These are phyloP conservation scores for Tenthredo notha DNA, from an alignment of 2,888 invertebrate species.

Conservation along the genomic window DNA sequence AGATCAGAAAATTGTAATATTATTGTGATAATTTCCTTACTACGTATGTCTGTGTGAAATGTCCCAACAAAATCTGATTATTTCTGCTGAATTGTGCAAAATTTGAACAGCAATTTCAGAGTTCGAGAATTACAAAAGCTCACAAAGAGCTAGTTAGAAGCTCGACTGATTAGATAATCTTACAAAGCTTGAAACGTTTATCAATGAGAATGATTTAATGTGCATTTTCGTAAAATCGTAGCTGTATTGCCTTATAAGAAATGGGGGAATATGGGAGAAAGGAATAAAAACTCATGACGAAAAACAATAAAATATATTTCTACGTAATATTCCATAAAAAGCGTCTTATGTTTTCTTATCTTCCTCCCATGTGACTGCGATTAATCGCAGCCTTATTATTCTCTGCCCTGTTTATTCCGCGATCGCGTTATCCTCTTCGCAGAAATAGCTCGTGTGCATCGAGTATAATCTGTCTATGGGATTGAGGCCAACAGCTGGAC, in stretches of 20 bases:
- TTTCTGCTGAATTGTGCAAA: neutral
- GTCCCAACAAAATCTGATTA: too few species aligned
- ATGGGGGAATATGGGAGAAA: neutral
- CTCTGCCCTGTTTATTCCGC: neutral
- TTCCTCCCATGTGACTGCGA: neutral
- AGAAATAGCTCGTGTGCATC: conserved; percentile 99
- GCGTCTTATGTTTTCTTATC: conserved; percentile 34
- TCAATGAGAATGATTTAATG: neutral
- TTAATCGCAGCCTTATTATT: neutral
- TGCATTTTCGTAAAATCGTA: neutral
- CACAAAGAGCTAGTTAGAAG: neutral
- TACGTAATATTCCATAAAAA: conserved; percentile 48
- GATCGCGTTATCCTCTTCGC: conserved; percentile 82
- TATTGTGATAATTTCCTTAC: too few species aligned
- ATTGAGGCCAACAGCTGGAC: conserved; percentile 81
- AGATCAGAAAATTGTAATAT: neutral
- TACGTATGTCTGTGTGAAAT: too few species aligned
- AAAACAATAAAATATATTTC: conserved; percentile 52
- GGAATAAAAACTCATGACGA: conserved; percentile 39
- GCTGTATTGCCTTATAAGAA: neutral
- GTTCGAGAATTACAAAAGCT: neutral
- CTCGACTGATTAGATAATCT: neutral
- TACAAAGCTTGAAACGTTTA: neutral
- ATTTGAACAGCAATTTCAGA: neutral
- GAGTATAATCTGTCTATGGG: conserved; percentile 98